Percentiles rank a stretch among this genome's conserved stretches.
phyloP scores from a whole-genome alignment of 1,140 invertebrate genomes.

The Drosophila auraria region DNA sequence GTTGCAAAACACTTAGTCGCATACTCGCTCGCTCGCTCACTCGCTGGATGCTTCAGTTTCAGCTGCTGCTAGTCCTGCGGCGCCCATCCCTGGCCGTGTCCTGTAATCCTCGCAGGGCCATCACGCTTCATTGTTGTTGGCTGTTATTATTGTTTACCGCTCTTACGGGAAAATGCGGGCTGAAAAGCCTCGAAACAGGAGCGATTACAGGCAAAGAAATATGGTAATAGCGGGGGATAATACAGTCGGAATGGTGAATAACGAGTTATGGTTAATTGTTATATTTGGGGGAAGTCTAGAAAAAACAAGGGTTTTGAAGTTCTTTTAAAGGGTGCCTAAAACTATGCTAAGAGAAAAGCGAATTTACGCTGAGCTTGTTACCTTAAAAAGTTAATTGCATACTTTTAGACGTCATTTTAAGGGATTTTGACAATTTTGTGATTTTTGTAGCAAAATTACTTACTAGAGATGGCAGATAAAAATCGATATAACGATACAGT shows the following conservation, averaged over 20 bases:
- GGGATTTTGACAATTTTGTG: no score
- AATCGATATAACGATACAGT: no score
- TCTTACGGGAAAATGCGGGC: constrained; percentile 54
- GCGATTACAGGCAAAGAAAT: constrained; percentile 39
- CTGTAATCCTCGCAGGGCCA: constrained; percentile 74
- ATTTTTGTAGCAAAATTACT: no score
- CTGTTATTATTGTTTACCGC: constrained; percentile 77
- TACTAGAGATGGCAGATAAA: no score
- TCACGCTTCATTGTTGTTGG: constrained; percentile 67
- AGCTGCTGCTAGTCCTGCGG: not conserved
- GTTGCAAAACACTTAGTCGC: constrained; percentile 82
- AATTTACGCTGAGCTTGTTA: no score
- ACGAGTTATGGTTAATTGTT: not conserved
- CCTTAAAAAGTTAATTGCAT: no score
- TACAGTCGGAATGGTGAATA: not conserved
- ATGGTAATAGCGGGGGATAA: not conserved
- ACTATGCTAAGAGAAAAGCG: no score
- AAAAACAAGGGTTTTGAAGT: no score
- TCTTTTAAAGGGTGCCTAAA: no score
- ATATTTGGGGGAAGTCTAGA: no score
- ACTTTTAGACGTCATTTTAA: no score
- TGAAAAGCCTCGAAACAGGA: constrained; percentile 26
- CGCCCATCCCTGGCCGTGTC: constrained; percentile 39
- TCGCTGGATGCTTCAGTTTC: constrained; percentile 36
- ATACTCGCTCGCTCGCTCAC: constrained; percentile 37